A percentile compares a stretch with the other conserved stretches of the same genome.
Conservation (phyloP, 64 coral and sea anemone species). For the Catalaphyllia jardinei region DNA sequence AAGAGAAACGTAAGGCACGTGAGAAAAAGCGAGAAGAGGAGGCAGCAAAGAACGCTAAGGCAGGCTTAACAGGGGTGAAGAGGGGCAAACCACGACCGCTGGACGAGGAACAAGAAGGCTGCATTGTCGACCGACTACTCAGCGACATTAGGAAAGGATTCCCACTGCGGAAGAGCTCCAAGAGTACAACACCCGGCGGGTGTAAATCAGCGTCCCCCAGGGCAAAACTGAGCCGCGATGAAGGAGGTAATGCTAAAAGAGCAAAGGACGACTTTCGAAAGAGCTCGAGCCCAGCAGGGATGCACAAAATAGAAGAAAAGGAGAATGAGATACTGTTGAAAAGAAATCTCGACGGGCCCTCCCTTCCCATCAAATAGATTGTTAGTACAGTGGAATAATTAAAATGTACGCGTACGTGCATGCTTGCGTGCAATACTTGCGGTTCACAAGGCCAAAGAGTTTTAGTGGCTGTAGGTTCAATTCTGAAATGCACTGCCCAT, state of each 20-base stretch:
- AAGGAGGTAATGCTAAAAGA: conserved; percentile 29
- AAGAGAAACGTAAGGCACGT: conserved; percentile 70
- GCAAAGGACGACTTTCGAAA: conserved; percentile 9
- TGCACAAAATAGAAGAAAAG: not conserved
- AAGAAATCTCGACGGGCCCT: not conserved
- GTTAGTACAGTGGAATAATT: not conserved
- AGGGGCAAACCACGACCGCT: conserved; percentile 27
- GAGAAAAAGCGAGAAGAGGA: conserved; percentile 84
- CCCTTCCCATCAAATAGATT: not conserved
- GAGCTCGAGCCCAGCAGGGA: not conserved
- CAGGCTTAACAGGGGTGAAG: conserved; percentile 31
- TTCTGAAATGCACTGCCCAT: too few relatives aligned
- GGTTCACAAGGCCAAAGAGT: too few relatives aligned
- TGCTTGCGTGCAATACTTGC: too few relatives aligned
- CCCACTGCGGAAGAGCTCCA: conserved; percentile 55
- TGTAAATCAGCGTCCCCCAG: not conserved
- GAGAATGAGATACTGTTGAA: not conserved
- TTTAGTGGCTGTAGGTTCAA: too few relatives aligned
- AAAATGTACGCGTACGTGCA: too few relatives aligned
- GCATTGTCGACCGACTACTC: conserved; percentile 81
- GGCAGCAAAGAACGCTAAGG: conserved; percentile 60
- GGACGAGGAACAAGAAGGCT: conserved; percentile 69
- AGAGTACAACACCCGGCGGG: not conserved
- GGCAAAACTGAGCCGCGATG: not conserved
- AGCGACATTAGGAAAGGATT: conserved; percentile 85